Base-by-base conservation (phyloP, 2,888 invertebrate species). In the Odiellus spinosus region DNA sequence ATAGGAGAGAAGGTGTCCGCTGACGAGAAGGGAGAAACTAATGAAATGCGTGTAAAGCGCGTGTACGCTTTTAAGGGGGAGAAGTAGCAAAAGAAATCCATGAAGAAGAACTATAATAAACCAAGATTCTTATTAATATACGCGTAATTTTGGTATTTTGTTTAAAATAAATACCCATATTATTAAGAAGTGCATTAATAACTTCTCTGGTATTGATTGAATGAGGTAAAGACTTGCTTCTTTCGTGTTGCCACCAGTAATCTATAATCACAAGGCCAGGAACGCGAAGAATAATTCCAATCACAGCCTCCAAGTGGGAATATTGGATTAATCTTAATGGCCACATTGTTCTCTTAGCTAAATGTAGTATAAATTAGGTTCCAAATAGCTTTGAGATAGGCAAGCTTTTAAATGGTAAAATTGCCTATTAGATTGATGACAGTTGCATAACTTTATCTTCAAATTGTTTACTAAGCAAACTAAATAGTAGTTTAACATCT, bases 21-120 rank as follows among this genome's bases (percentile, higher is more conserved):
- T 59, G 2, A 62, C 61, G 35, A 72, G 60, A 2, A 72, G 59
- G 21, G 63, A 59, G 8, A 64, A 60, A 52, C 66, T 65, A 35
- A 70, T 58, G 26, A 67, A 59, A 59, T 72, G 70, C 59, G 69
- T 66, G 60, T 73, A 73, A 42, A 72, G 60, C 14, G 62, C 61
- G 21, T 70, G 64, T 32, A 73, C 62, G 48, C 65, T 63, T 46
- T 62, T 61, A 21, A 72, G 55, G 1, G 72, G 71, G 19, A 73
- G 60, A 2, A 71, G 59, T 21, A 71, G 61, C 45, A 73, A 59
- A 35, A 70, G 59, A 10, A 67, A 54, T 15, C 68, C 69, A 52
- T 71, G 60, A 44, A 69, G n/a, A 18, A 41, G 40, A 10, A 43
- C 40, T 11, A 45, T 32, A 20, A 35, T 17, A 40, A 36, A 32